Base-by-base conservation (phyloP, 2,113 vertebrate species). In the Rhombomys opimus region DNA sequence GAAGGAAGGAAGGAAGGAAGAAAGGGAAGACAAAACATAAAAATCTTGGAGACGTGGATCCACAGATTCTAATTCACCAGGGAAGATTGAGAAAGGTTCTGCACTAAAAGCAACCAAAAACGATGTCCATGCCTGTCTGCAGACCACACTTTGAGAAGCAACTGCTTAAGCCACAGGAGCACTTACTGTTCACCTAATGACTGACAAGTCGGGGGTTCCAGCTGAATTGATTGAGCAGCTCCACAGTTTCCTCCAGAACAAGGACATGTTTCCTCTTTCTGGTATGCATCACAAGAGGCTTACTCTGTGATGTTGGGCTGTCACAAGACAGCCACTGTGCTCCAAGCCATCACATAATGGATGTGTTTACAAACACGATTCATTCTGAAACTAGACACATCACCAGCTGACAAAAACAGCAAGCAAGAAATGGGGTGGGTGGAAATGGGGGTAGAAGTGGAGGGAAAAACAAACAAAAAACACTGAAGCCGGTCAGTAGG, bases 41-140 rank as follows among this genome's bases (percentile, higher is more conserved):
- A 25, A 87, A 46, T 65, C 35, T 46, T 81, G 38, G 30, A 17
- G 38, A 81, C 89, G 52, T 88, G 65, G 73, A 87, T 41, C 12
- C 50, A 50, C 20, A 94, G n/a, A 85, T 76, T 97, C 75, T 92
- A 92, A 59, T 63, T 94, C 35, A 95, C 35, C 65, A 73, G 4
- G 18, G 22, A 12, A 52, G n/a, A 15, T 25, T n/a, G 30, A 41
- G 17, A 63, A 27, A 84, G 59, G 57, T 50, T 90, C 82, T 76
- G 41, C 38, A 38, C 76, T 93, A 59, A 93, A 93, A 93, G 89
- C 59, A 91, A 52, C 38, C 32, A 82, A 91, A 54, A 85, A 46
- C 32, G 38, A 76, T 82, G 46, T 11, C 32, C 1, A 4, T 38
- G 17, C 52, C 85, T n/a, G 41, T 73, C 50, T 57, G 27, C 23